These are phyloP conservation scores for Limnephilus marmoratus DNA, from an alignment of 2,888 invertebrate species.

Conservation along the genomic window DNA sequence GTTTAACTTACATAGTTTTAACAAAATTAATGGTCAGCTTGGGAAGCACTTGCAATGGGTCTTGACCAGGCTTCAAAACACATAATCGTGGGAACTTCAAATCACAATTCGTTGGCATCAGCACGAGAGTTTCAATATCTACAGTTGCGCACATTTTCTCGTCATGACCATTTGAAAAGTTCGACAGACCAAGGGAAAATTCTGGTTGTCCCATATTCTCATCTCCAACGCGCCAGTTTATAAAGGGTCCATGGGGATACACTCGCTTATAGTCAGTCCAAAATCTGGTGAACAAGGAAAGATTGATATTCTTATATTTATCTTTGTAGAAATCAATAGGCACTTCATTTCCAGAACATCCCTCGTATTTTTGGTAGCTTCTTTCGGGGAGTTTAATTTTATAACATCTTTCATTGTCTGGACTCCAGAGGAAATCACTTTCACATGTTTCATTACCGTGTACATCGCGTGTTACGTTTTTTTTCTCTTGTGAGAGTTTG, in stretches of 20 bases:
- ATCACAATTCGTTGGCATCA: constrained; percentile 71
- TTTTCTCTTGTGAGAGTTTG: too few relatives aligned
- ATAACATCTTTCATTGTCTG: constrained; percentile 70
- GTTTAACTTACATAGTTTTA: too few relatives aligned
- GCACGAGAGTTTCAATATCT: constrained; percentile 69
- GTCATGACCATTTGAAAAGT: constrained; percentile 60
- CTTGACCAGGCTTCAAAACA: constrained; percentile 67
- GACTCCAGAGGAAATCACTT: constrained; percentile 57
- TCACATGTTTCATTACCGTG: too few relatives aligned
- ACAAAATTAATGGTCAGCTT: too few relatives aligned
- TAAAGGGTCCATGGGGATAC: constrained; percentile 74
- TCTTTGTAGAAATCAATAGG: constrained; percentile 51
- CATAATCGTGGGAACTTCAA: constrained; percentile 73
- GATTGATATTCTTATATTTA: neutral
- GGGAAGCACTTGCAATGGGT: too few relatives aligned
- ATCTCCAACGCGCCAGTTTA: constrained; percentile 72
- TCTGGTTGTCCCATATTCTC: constrained; percentile 68
- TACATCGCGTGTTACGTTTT: too few relatives aligned
- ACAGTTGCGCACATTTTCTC: constrained; percentile 72
- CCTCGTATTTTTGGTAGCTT: constrained; percentile 71
- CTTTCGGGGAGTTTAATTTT: constrained; percentile 72
- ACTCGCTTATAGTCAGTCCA: constrained; percentile 74
- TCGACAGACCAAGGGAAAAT: neutral
- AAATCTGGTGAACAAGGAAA: constrained; percentile 66
- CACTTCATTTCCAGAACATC: constrained; percentile 72